A percentile compares a stretch with the other conserved stretches of the same genome.
phyloP scores from a whole-genome alignment of 2,113 vertebrate species.

The Menura novaehollandiae region DNA sequence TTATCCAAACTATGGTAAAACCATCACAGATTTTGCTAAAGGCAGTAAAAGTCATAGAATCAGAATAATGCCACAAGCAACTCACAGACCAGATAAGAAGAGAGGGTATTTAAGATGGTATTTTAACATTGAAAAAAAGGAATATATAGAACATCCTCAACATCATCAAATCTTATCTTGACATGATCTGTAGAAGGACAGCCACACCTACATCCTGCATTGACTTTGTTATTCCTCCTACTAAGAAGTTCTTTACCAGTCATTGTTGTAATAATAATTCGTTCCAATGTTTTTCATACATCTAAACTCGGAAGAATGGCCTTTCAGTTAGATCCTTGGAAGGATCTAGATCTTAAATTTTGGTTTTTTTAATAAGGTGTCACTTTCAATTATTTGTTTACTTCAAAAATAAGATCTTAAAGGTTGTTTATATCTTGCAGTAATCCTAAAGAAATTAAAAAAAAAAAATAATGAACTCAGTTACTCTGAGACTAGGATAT shows the following conservation, averaged over 20 bases:
- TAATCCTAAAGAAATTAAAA: neutral
- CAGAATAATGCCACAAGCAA: neutral
- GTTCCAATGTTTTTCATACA: neutral
- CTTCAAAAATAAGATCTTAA: neutral
- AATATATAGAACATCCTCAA: neutral
- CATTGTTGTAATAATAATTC: neutral
- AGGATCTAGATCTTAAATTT: neutral
- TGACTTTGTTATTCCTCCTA: neutral
- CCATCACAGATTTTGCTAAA: neutral
- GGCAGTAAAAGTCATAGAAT: neutral
- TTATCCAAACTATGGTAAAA: neutral
- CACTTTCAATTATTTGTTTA: neutral
- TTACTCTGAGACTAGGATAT: neutral
- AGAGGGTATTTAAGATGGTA: neutral
- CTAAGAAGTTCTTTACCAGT: neutral
- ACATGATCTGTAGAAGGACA: neutral
- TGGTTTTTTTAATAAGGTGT: neutral
- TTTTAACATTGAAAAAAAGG: neutral
- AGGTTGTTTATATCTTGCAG: neutral
- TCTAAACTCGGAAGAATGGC: neutral
- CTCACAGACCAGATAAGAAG: neutral
- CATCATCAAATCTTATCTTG: neutral
- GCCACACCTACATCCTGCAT: neutral
- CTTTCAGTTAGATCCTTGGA: neutral
- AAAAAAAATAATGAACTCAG: neutral